Conservation (phyloP, 2,113 vertebrate genomes). For the Garra rufa region DNA sequence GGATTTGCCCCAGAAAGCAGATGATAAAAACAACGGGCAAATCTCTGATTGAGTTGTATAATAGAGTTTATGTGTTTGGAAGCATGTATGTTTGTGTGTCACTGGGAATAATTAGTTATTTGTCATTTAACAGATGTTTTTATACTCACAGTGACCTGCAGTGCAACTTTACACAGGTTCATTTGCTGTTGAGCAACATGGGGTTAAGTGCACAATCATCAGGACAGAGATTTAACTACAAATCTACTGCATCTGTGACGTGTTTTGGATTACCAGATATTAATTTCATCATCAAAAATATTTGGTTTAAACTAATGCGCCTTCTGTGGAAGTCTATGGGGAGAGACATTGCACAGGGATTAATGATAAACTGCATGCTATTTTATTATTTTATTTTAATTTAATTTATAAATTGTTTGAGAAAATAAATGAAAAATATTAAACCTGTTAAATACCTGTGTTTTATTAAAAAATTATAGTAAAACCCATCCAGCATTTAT, state of each 20-base stretch:
- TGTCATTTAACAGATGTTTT: conserved; percentile 5
- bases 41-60: conserved; percentile 64
- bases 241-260: background rate
- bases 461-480: too few relatives aligned
- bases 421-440: too few relatives aligned
- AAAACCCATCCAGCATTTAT: too few relatives aligned
- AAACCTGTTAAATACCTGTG: too few relatives aligned
- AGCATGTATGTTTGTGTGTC: conserved; percentile 38
- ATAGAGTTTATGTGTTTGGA: conserved; percentile 45
- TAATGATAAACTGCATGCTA: background rate
- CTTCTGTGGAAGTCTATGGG: background rate
- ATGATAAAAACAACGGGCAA: conserved; percentile 62
- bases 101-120: conserved; percentile 13
- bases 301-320: background rate
- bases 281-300: background rate
- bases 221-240: background rate
- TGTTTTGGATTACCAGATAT: background rate
- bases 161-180: background rate
- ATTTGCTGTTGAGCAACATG: background rate
- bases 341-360: background rate
- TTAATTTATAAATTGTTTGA: too few relatives aligned
- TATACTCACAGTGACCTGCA: background rate
- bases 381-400: background rate
- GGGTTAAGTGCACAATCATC: conserved; percentile 5
- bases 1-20: conserved; percentile 65